Percentiles rank a stretch among this genome's conserved stretches.
These are phyloP conservation scores for Morpho deidamia DNA, from an alignment of 2,888 invertebrate genomes.

Conservation along the genomic window DNA sequence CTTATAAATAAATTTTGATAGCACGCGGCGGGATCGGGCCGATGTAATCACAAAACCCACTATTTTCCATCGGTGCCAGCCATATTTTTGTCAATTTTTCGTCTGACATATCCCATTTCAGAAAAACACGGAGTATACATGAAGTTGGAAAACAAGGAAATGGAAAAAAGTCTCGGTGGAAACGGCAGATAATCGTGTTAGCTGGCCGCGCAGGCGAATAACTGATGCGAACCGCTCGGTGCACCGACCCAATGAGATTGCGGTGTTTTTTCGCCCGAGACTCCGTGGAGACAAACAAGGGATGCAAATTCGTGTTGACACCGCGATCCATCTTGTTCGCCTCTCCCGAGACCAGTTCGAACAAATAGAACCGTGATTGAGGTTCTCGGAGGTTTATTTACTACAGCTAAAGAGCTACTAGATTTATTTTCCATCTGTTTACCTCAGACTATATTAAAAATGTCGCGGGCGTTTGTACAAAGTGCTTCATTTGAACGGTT, in stretches of 20 bases:
- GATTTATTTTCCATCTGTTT: constrained; percentile 8
- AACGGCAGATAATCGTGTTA: constrained; percentile 77
- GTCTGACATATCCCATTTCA: constrained; percentile 76
- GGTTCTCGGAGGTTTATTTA: constrained; percentile 47
- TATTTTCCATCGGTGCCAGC: constrained; percentile 64
- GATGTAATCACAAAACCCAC: constrained; percentile 72
- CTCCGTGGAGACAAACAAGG: constrained; percentile 72
- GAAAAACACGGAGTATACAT: constrained; percentile 74
- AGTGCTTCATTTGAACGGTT: no score
- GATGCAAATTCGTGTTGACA: constrained; percentile 79
- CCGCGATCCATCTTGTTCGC: constrained; percentile 76
- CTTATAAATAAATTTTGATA: constrained; percentile 57
- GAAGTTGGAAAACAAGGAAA: constrained; percentile 75
- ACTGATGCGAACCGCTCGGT: constrained; percentile 64
- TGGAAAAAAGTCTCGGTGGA: constrained; percentile 72
- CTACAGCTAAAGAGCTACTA: constrained; percentile 7
- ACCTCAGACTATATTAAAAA: neutral
- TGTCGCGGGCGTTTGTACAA: no score
- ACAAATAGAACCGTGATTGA: constrained; percentile 72
- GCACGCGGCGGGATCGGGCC: constrained; percentile 47
- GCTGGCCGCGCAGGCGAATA: constrained; percentile 68
- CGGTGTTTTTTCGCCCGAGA: constrained; percentile 70
- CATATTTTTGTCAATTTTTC: constrained; percentile 78
- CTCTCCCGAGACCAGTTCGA: constrained; percentile 69
- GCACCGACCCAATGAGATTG: constrained; percentile 74